Evolutionary conservation across 2,888 invertebrate species (phyloP), one percentile per base, ranked within the genome.

Genomic region (Chesias legatella): DNA sequence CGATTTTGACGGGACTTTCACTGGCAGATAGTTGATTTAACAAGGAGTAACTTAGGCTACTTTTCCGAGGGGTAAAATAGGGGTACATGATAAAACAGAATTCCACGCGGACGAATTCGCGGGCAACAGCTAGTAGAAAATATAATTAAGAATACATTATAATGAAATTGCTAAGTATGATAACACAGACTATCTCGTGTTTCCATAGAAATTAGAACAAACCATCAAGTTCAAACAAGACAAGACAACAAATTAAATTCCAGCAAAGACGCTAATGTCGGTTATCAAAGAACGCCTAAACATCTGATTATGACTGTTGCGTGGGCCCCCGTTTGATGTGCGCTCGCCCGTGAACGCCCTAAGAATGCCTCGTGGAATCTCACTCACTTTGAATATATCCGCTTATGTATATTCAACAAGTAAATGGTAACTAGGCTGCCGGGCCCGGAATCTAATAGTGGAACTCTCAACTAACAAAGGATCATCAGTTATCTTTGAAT

Each of bases 181-280:
- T n/a, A n/a, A n/a, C n/a, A n/a, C n/a, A n/a, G n/a, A n/a, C n/a
- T n/a, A n/a, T n/a, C n/a, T n/a, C n/a, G n/a, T n/a, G n/a, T n/a
- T n/a, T n/a, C n/a, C n/a, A n/a, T n/a, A n/a, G n/a, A n/a, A n/a
- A n/a, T n/a, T n/a, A n/a, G n/a, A 17, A 17, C 13, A 17, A 17
- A 17, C 53, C 39, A 34, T 50, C 51, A 57, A 57, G 70, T 45
- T 45, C 36, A 45, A 40, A 65, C 65, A 67, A 72, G 66, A 69
- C 69, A 73, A 73, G 71, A 73, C 74, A 83, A 73, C 74, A 83
- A 84, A 84, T 84, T 83, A 84, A 83, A 84, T 84, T 84, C 80
- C 77, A 52, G 52, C 53, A 60, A 73, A 81, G 79, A 79, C 71
- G 78, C 57, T 75, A 76, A 78, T 80, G 74, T 75, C 65, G 74